Evolutionary conservation across 2,113 vertebrate genomes (phyloP).

Genomic region (Ptyas mucosa): DNA sequence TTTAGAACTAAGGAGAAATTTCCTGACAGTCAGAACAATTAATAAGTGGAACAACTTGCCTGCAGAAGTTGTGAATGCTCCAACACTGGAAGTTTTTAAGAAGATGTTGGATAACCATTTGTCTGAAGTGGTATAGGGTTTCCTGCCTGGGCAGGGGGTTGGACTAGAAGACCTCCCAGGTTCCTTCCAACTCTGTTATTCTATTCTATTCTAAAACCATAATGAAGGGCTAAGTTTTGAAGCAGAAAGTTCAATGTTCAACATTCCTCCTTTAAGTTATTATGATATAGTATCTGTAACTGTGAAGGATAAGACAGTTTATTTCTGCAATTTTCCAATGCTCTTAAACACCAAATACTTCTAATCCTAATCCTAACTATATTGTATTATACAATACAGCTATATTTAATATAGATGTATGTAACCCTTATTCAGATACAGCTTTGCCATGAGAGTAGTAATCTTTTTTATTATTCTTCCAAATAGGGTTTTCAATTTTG

Average conservation of each 20-base stretch:
- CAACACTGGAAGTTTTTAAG: too few relatives aligned
- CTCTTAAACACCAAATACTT: background rate
- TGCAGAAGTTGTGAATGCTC: too few relatives aligned
- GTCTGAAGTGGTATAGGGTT: too few relatives aligned
- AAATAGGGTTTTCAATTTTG: background rate
- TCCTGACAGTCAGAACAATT: too few relatives aligned
- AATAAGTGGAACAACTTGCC: too few relatives aligned
- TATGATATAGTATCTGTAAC: background rate
- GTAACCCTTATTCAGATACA: background rate
- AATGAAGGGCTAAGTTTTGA: background rate
- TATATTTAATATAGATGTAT: background rate
- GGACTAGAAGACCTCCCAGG: too few relatives aligned
- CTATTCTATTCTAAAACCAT: too few relatives aligned
- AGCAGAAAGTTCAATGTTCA: background rate
- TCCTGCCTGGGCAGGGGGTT: too few relatives aligned
- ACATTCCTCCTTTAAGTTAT: background rate
- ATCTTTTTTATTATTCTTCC: background rate
- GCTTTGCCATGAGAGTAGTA: background rate
- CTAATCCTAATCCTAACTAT: background rate
- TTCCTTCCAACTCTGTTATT: too few relatives aligned
- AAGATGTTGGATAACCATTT: too few relatives aligned
- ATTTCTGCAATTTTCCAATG: background rate
- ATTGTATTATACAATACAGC: background rate
- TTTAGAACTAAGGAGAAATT: too few relatives aligned
- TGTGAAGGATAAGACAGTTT: background rate